Percentiles rank a stretch among this genome's conserved stretches.
Conservation (phyloP, 2,113 vertebrate species). For the Progne subis region DNA sequence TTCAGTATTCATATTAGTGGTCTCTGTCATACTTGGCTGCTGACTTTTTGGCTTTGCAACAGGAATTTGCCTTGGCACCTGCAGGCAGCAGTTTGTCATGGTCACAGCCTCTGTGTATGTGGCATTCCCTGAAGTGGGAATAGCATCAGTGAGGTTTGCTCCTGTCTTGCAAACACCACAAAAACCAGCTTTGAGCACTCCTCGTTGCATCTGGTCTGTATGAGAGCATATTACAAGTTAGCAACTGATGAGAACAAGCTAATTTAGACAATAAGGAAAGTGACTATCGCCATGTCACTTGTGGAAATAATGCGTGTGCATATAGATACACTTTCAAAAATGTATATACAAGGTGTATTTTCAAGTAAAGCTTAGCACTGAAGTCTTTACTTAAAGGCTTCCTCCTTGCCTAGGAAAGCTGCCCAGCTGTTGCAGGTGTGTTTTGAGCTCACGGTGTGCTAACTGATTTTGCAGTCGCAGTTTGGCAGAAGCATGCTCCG, state of each 20-base stretch:
- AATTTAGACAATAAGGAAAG: neutral
- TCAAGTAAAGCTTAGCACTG: neutral
- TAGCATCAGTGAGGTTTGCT: neutral
- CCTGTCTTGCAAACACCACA: neutral
- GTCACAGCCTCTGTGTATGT: neutral
- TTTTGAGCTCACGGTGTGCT: neutral
- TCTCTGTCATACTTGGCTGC: neutral
- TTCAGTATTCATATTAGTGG: neutral
- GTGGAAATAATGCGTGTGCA: neutral
- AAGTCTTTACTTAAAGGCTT: neutral
- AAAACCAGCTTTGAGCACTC: neutral
- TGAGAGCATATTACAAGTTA: neutral
- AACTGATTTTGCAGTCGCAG: constrained; percentile 88
- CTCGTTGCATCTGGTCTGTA: neutral
- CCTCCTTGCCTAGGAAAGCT: neutral
- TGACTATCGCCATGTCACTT: neutral
- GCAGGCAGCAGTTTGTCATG: neutral
- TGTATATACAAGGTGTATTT: neutral
- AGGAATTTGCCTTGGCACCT: neutral
- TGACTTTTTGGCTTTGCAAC: neutral
- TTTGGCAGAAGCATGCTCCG: constrained; percentile 97
- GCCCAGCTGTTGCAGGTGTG: neutral
- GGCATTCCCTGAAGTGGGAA: neutral
- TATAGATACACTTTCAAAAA: neutral
- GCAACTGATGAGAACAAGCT: neutral